Percentiles rank a stretch among this genome's conserved stretches.
Evolutionary conservation across 1,140 invertebrate species (phyloP).

Genomic region (Lepidurus arcticus): DNA sequence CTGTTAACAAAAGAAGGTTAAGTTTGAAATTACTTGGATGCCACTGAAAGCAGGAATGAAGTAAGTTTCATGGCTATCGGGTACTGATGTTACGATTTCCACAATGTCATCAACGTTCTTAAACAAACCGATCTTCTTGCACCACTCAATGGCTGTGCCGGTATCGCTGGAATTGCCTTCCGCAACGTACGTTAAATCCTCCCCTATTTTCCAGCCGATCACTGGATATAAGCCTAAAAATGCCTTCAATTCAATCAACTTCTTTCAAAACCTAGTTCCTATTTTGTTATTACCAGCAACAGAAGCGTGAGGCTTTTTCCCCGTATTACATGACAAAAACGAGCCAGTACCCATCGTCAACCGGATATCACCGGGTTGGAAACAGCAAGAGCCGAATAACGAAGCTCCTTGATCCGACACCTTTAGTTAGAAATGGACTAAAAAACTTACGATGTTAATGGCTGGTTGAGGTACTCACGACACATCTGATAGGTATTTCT

Average conservation of each 20-base stretch:
- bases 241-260: not conserved
- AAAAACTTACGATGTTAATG: conserved; percentile 6
- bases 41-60: conserved; percentile 91
- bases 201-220: conserved; percentile 64
- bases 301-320: conserved; percentile 66
- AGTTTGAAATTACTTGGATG: conserved; percentile 59
- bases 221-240: conserved; percentile 75
- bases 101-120: conserved; percentile 61
- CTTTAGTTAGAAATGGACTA: conserved; percentile 41
- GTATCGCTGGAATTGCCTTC: conserved; percentile 83
- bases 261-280: not conserved
- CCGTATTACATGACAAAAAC: conserved; percentile 86
- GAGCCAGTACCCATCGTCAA: conserved; percentile 91
- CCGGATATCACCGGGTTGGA: conserved; percentile 74
- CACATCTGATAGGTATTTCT: conserved; percentile 66
- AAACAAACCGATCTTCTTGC: conserved; percentile 66
- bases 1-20: conserved; percentile 27
- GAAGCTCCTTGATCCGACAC: conserved; percentile 68
- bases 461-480: conserved; percentile 54
- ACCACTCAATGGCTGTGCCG: conserved; percentile 82
- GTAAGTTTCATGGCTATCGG: conserved; percentile 71
- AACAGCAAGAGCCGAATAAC: conserved; percentile 86
- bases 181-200: conserved; percentile 61
- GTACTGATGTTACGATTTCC: conserved; percentile 62
- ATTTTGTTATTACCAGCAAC: conserved; percentile 51